These are phyloP conservation scores for Lophius americanus DNA, from an alignment of 2,797 vertebrate species.

Conservation along the genomic window DNA sequence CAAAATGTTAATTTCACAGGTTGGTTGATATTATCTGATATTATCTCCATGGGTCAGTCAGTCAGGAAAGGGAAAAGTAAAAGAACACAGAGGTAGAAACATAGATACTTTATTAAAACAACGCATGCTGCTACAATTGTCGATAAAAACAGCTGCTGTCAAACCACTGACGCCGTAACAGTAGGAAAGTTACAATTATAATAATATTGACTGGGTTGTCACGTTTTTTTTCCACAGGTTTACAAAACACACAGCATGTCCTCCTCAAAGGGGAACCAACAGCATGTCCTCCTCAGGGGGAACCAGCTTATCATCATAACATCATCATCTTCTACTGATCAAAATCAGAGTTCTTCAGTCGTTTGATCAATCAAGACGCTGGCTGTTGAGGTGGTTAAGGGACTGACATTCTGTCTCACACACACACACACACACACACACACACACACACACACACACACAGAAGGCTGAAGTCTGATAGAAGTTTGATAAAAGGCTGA, in stretches of 20 bases:
- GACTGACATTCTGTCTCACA: neutral
- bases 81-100: constrained; percentile 52
- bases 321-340: neutral
- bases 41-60: neutral
- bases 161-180: constrained; percentile 26
- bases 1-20: no score
- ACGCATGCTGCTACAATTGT: constrained; percentile 66
- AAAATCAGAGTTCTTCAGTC: no score
- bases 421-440: neutral
- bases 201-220: neutral
- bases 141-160: constrained; percentile 53
- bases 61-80: neutral
- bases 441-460: constrained; percentile 3
- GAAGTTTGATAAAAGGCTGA: neutral
- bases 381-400: neutral
- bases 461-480: no score
- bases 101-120: constrained; percentile 70
- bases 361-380: neutral
- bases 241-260: constrained; percentile 36
- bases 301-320: no score
- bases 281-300: constrained; percentile 17
- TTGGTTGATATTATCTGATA: no score
- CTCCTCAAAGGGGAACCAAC: constrained; percentile 20
- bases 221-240: constrained; percentile 33
- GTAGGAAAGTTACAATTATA: constrained; percentile 31